Evolutionary conservation across 2,888 invertebrate species (phyloP).

Genomic region (Apomyelois bistriatella): DNA sequence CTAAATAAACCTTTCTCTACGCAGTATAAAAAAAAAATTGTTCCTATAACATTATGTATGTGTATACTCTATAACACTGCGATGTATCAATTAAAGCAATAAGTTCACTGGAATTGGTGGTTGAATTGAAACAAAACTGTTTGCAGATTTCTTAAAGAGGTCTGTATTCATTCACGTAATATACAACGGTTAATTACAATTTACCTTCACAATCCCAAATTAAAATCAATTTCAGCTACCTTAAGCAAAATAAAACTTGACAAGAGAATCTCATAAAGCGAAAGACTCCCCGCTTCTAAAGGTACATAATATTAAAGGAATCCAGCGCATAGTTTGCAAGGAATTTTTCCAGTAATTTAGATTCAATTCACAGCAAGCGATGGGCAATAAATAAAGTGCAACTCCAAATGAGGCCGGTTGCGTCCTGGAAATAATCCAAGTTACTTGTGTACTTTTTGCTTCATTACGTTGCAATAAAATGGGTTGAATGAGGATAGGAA

Average conservation of each 20-base stretch:
- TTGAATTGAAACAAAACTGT: too few relatives aligned
- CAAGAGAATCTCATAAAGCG: background rate
- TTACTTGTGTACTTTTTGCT: slow-evolving; percentile 40
- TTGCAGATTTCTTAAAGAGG: too few relatives aligned
- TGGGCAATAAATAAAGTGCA: slow-evolving; percentile 67
- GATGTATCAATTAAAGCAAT: too few relatives aligned
- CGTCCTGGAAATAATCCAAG: slow-evolving; percentile 49
- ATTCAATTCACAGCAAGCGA: slow-evolving; percentile 53
- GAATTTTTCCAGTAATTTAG: background rate
- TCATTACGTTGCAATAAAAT: slow-evolving; percentile 54
- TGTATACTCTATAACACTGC: too few relatives aligned
- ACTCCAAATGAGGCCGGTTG: slow-evolving; percentile 60
- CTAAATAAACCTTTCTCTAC: too few relatives aligned
- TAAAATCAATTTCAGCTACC: too few relatives aligned
- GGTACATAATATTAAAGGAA: background rate
- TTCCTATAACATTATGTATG: too few relatives aligned
- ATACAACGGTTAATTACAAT: too few relatives aligned
- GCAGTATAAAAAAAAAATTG: too few relatives aligned
- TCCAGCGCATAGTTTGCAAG: background rate
- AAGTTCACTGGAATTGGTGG: too few relatives aligned
- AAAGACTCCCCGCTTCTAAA: slow-evolving; percentile 1
- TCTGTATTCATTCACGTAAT: too few relatives aligned
- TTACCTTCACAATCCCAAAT: too few relatives aligned
- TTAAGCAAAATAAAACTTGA: background rate
- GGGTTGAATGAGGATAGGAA: slow-evolving; percentile 15